Base-by-base conservation (phyloP, 1,140 invertebrate species). In the Ctenoplectra terminalis region DNA sequence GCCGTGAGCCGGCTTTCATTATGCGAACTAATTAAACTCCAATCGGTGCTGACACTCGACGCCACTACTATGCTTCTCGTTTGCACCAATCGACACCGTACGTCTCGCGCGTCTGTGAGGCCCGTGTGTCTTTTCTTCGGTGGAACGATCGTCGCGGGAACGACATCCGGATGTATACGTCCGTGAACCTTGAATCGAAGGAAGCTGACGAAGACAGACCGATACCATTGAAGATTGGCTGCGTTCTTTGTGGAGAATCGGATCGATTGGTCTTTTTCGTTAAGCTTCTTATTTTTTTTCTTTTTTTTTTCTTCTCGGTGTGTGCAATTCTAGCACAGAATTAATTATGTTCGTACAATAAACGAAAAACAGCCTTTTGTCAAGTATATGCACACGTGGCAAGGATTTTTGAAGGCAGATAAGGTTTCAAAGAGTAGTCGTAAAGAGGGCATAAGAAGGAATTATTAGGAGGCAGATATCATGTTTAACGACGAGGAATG, bases 1-100 rank as follows among this genome's bases (percentile, higher is more conserved):
- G 67, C 34, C 80, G 52, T 61, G 70, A 87, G n/a, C 31, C 66
- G 79, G 79, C 81, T 87, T 90, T 86, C 89, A 90, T 90, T 90
- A 90, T 88, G 87, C 87, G 78, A 89, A 91, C 89, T 91, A 91
- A 91, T 91, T 91, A 91, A 91, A 90, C 86, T 87, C 86, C 90
- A 89, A 91, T 91, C 85, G 86, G 87, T 77, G 70, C 84, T 85
- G 79, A 81, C 85, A 86, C 77, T 77, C 83, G 70, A 81, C 72
- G 69, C 56, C 48, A 63, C 63, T 61, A 60, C 61, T 84, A 58
- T 63, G 77, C 40, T 69, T 84, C 54, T 58, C 54, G 54, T 83
- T 83, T 64, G 84, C 75, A 78, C 54, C 75, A 56, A 86, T 78
- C 60, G 72, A 60, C 71, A 71, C 40, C 26, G 48, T 46, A 74